Conservation (phyloP, 1,140 invertebrate genomes). For the Danaus melanippus region DNA sequence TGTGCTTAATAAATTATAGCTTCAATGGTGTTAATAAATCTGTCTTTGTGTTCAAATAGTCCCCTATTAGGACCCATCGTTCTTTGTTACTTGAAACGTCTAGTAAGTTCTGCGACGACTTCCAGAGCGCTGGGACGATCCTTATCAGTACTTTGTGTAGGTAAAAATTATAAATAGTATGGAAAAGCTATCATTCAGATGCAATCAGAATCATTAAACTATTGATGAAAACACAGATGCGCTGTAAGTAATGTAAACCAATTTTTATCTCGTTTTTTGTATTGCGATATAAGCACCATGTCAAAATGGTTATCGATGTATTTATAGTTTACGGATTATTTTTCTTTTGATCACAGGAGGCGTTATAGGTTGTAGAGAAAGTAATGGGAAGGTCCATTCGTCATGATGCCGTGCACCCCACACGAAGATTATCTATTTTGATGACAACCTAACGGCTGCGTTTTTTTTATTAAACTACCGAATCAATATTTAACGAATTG, state of each 20-base stretch:
- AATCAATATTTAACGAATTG: no score
- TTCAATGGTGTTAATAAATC: conserved; percentile 27
- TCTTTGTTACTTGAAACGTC: conserved; percentile 32
- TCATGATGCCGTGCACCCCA: conserved; percentile 42
- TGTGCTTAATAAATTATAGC: conserved; percentile 27
- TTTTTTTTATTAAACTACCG: conserved; percentile 8
- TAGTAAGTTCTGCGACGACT: conserved; percentile 25
- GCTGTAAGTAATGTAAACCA: conserved; percentile 9
- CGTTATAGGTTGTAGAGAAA: conserved; percentile 46
- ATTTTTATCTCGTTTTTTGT: neutral
- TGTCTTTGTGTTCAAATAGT: conserved; percentile 21
- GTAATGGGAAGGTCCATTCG: conserved; percentile 43
- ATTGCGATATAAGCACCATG: conserved; percentile 14
- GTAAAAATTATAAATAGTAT: conserved; percentile 26
- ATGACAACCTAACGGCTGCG: conserved; percentile 18
- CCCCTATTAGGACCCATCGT: conserved; percentile 24
- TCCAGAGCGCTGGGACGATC: conserved; percentile 25
- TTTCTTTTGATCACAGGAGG: conserved; percentile 50
- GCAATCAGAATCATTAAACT: conserved; percentile 53
- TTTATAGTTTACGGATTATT: conserved; percentile 26
- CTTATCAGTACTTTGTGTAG: conserved; percentile 28
- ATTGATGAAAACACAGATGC: conserved; percentile 13
- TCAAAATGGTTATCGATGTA: conserved; percentile 22
- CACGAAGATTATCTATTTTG: conserved; percentile 41
- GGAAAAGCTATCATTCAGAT: conserved; percentile 20